Evolutionary conservation across 2,113 vertebrate species (phyloP).

Genomic region (Chionodraco myersi): DNA sequence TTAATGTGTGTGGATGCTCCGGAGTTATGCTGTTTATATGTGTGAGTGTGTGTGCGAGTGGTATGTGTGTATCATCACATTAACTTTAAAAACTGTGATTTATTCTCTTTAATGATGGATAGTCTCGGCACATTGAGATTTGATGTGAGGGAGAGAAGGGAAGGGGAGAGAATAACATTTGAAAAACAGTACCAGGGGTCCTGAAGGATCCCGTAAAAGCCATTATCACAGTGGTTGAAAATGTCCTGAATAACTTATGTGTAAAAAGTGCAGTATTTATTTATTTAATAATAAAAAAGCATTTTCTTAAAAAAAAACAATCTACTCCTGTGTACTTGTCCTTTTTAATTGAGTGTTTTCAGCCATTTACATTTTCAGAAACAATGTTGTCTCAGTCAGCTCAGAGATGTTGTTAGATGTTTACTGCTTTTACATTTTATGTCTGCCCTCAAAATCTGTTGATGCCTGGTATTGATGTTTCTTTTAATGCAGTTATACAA

Average conservation of each 20-base stretch:
- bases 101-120: constrained; percentile 63
- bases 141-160: constrained; percentile 5
- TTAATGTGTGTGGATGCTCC: constrained; percentile 38
- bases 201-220: constrained; percentile 53
- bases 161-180: constrained; percentile 27
- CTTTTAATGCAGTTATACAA: background rate
- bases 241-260: constrained; percentile 94
- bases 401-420: background rate
- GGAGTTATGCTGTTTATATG: constrained; percentile 23
- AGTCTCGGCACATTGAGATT: constrained; percentile 51
- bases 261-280: constrained; percentile 95
- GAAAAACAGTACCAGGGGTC: constrained; percentile 35
- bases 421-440: background rate
- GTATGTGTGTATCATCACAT: constrained; percentile 56
- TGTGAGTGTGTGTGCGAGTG: constrained; percentile 28
- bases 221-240: constrained; percentile 64
- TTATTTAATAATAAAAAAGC: constrained; percentile 85
- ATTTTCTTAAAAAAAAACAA: constrained; percentile 67
- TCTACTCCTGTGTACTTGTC: background rate
- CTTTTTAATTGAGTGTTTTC: background rate
- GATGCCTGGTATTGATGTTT: background rate
- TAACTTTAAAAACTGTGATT: constrained; percentile 76
- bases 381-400: no score
- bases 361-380: constrained; percentile 9
- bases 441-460: constrained; percentile 5